Evolutionary conservation across 2,888 invertebrate genomes (phyloP).

Genomic region (Epinotia ramella): DNA sequence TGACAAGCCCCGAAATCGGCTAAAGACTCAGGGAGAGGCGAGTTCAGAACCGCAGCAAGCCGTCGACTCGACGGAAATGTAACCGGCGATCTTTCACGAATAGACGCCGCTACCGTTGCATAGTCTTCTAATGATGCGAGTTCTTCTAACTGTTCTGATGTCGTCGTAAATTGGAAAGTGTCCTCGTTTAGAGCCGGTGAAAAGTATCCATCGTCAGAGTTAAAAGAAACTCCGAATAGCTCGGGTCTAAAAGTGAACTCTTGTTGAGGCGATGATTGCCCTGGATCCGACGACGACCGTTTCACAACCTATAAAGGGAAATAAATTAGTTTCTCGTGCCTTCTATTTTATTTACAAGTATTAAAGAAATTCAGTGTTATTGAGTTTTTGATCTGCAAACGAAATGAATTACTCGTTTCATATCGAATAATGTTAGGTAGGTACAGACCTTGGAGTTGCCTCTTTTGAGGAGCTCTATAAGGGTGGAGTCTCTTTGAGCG

Average conservation of each 20-base stretch:
- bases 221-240: slow-evolving; percentile 87
- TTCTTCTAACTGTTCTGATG: slow-evolving; percentile 87
- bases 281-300: slow-evolving; percentile 90
- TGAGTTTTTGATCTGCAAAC: slow-evolving; percentile 12
- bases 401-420: slow-evolving; percentile 22
- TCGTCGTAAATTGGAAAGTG: slow-evolving; percentile 88
- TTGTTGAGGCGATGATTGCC: slow-evolving; percentile 85
- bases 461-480: slow-evolving; percentile 91
- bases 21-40: slow-evolving; percentile 91
- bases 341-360: background rate
- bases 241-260: slow-evolving; percentile 86
- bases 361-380: slow-evolving; percentile 7
- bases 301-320: slow-evolving; percentile 85
- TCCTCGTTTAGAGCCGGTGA: slow-evolving; percentile 90
- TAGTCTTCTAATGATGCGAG: slow-evolving; percentile 87
- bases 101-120: slow-evolving; percentile 84
- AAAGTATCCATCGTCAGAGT: slow-evolving; percentile 87
- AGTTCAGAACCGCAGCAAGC: slow-evolving; percentile 91
- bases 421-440: slow-evolving; percentile 27
- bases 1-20: slow-evolving; percentile 94
- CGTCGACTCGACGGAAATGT: slow-evolving; percentile 89
- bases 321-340: slow-evolving; percentile 12
- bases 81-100: slow-evolving; percentile 85
- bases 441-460: slow-evolving; percentile 84
- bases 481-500: slow-evolving; percentile 89